Evolutionary conservation across 2,113 vertebrate genomes (phyloP).

Genomic region (Acrocephalus kingi): DNA sequence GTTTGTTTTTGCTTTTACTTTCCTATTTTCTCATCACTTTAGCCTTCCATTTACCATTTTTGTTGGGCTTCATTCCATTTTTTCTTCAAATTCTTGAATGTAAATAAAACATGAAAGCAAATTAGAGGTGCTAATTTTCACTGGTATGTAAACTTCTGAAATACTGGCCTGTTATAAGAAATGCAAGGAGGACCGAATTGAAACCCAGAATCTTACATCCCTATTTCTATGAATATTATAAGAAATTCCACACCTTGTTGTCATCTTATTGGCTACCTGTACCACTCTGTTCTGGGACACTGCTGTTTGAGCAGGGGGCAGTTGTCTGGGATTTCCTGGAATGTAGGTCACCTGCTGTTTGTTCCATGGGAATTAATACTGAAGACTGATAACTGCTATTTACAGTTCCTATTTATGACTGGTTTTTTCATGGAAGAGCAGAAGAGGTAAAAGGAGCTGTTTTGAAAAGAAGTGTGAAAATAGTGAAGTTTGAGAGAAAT

Average conservation of each 20-base stretch:
- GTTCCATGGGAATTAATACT: conserved; percentile 18
- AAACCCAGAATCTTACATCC: background rate
- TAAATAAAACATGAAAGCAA: background rate
- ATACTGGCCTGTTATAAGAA: background rate
- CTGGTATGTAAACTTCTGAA: background rate
- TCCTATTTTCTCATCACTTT: background rate
- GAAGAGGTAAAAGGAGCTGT: background rate
- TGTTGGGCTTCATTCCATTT: background rate
- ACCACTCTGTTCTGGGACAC: background rate
- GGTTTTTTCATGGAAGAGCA: background rate
- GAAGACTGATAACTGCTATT: background rate
- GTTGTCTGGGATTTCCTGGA: conserved; percentile 42
- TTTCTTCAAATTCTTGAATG: background rate
- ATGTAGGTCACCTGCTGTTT: conserved; percentile 73
- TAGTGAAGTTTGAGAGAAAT: background rate
- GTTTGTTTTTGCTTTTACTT: background rate
- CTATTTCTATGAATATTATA: background rate
- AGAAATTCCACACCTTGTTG: background rate
- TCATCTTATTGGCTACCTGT: background rate
- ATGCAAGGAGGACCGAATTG: background rate
- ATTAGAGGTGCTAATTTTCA: background rate
- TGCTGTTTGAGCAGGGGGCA: background rate
- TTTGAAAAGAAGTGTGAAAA: background rate
- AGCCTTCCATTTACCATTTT: background rate
- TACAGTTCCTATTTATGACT: background rate